phyloP scores from a whole-genome alignment of 2,888 invertebrate species.

The Drosophila merina region DNA sequence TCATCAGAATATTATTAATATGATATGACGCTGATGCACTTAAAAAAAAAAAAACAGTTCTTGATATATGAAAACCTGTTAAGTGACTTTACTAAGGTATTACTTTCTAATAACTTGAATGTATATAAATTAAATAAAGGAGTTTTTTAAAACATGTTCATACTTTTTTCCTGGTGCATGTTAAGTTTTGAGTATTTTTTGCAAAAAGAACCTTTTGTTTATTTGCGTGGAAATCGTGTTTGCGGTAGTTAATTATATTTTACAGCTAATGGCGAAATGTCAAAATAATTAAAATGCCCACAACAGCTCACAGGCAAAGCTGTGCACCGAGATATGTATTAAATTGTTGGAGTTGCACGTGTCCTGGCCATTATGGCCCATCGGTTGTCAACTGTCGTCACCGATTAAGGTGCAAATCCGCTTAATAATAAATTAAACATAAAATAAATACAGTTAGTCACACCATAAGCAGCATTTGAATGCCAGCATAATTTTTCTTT shows the following conservation, averaged over 20 bases:
- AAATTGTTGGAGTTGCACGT: conserved; percentile 18
- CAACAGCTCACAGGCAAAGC: conserved; percentile 32
- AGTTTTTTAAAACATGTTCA: not conserved
- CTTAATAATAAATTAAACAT: conserved; percentile 64
- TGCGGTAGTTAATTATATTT: conserved; percentile 75
- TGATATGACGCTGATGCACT: conserved; percentile 28
- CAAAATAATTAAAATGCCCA: conserved; percentile 74
- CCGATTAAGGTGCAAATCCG: conserved; percentile 67
- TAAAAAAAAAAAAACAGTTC: not conserved
- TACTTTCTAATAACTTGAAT: too few species aligned
- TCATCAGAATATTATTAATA: conserved; percentile 44
- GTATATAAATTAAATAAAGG: not conserved
- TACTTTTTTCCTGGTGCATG: conserved; percentile 9
- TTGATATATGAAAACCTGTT: not conserved
- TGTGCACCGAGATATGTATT: conserved; percentile 27
- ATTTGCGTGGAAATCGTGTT: conserved; percentile 70
- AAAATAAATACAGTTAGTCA: conserved; percentile 43
- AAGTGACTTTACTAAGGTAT: too few species aligned
- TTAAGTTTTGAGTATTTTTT: conserved; percentile 22
- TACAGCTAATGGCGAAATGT: conserved; percentile 76
- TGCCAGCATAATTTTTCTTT: not conserved
- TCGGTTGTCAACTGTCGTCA: conserved; percentile 70
- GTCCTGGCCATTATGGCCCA: conserved; percentile 58
- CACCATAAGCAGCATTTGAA: not conserved
- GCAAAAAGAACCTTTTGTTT: conserved; percentile 44